Percentiles rank a stretch among this genome's conserved stretches.
These are phyloP conservation scores for Monochamus saltuarius DNA, from an alignment of 1,140 invertebrate genomes.

Conservation along the genomic window DNA sequence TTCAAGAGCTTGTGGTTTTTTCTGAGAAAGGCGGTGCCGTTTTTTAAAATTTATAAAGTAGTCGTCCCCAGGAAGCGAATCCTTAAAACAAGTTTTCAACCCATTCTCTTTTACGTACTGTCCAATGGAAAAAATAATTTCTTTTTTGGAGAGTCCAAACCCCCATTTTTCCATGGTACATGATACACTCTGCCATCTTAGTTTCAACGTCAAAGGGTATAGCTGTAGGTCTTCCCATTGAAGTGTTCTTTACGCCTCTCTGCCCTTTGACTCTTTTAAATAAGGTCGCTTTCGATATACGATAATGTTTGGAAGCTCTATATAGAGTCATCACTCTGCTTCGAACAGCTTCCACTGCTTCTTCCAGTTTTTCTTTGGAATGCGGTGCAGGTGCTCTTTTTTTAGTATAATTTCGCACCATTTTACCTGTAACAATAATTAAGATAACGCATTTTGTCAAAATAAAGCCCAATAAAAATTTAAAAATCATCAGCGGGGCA, in stretches of 20 bases:
- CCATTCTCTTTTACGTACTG: constrained; percentile 44
- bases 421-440: too few species aligned
- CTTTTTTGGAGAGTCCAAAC: constrained; percentile 42
- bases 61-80: constrained; percentile 46
- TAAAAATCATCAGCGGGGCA: too few species aligned
- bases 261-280: constrained; percentile 17
- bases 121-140: constrained; percentile 38
- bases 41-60: constrained; percentile 46
- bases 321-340: too few species aligned
- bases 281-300: background rate
- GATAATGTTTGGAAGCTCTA: too few species aligned
- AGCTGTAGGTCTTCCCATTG: constrained; percentile 35
- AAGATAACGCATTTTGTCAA: too few species aligned
- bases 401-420: too few species aligned
- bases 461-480: too few species aligned
- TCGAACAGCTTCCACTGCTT: too few species aligned
- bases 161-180: constrained; percentile 46
- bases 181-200: constrained; percentile 33
- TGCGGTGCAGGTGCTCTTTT: too few species aligned
- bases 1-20: constrained; percentile 49
- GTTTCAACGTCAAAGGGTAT: constrained; percentile 35
- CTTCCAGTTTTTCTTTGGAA: too few species aligned
- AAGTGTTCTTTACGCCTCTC: constrained; percentile 24
- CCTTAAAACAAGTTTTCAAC: constrained; percentile 44
- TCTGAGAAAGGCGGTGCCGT: constrained; percentile 41